A percentile compares a stretch with the other conserved stretches of the same genome.
phyloP scores from a whole-genome alignment of 2,797 vertebrate genomes.

The Coreius guichenoti region DNA sequence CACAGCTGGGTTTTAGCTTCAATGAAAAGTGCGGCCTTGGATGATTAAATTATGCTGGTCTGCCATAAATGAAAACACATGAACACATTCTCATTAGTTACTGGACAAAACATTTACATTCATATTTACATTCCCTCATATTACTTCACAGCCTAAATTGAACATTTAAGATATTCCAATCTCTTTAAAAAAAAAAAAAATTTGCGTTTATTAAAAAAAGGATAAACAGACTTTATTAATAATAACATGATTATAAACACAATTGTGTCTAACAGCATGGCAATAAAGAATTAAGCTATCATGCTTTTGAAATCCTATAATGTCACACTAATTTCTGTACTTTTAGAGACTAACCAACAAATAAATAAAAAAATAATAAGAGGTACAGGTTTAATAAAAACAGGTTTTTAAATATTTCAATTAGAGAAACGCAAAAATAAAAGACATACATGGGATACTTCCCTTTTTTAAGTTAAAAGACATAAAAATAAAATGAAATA shows the following conservation, averaged over 20 bases:
- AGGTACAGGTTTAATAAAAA: too few species aligned
- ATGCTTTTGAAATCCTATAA: neutral
- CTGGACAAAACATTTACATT: neutral
- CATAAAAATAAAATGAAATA: neutral
- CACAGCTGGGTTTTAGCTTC: constrained; percentile 9
- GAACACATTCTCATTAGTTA: neutral
- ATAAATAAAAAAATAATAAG: neutral
- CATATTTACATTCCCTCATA: neutral
- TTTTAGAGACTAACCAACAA: neutral
- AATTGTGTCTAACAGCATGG: neutral
- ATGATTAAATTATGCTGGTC: neutral
- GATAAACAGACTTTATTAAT: neutral
- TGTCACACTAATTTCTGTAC: neutral
- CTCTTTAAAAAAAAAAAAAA: neutral
- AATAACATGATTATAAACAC: neutral
- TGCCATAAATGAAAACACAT: neutral
- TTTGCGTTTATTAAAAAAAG: neutral
- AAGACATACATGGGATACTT: neutral
- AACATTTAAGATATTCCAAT: neutral
- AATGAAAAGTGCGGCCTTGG: neutral
- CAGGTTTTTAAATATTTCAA: neutral
- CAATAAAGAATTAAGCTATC: neutral
- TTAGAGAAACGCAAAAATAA: neutral
- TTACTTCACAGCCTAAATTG: neutral
- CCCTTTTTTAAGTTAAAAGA: neutral